Evolutionary conservation across 2,797 vertebrate species (phyloP).

Genomic region (Mus spretus): DNA sequence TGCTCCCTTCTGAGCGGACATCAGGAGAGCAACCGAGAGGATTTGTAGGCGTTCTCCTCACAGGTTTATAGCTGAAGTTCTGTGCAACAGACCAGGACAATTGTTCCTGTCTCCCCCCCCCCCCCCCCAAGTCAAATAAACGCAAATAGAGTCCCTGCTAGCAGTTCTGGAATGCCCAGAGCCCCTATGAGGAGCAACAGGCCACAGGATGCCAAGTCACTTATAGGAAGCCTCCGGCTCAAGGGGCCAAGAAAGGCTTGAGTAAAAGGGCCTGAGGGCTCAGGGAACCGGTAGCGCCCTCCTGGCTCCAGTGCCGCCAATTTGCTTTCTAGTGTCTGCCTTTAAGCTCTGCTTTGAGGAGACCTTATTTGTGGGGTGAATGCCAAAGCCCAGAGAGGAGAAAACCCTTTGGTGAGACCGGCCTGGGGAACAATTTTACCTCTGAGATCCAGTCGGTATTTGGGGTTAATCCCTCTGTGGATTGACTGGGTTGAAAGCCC

Average conservation of each 20-base stretch:
- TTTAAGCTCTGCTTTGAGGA: slow-evolving; percentile 72
- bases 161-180: background rate
- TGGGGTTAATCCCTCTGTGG: slow-evolving; percentile 82
- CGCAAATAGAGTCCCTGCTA: background rate
- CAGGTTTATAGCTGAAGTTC: slow-evolving; percentile 19
- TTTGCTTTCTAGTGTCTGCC: slow-evolving; percentile 57
- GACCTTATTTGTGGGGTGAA: slow-evolving; percentile 75
- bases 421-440: slow-evolving; percentile 76
- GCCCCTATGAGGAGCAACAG: background rate
- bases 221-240: background rate
- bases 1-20: slow-evolving; percentile 45
- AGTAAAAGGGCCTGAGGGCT: background rate
- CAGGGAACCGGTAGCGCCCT: background rate
- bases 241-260: background rate
- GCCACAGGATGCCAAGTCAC: background rate
- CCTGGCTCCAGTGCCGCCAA: background rate
- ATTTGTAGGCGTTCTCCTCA: background rate
- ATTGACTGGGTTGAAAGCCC: slow-evolving; percentile 78
- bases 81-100: background rate
- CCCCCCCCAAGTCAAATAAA: background rate
- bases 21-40: background rate
- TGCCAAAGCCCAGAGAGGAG: slow-evolving; percentile 70
- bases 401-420: slow-evolving; percentile 76
- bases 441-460: slow-evolving; percentile 79
- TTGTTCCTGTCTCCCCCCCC: background rate